Evolutionary conservation across 2,888 invertebrate genomes (phyloP), one percentile per base, ranked within the genome.

Genomic region (Hyposoter didymator): DNA sequence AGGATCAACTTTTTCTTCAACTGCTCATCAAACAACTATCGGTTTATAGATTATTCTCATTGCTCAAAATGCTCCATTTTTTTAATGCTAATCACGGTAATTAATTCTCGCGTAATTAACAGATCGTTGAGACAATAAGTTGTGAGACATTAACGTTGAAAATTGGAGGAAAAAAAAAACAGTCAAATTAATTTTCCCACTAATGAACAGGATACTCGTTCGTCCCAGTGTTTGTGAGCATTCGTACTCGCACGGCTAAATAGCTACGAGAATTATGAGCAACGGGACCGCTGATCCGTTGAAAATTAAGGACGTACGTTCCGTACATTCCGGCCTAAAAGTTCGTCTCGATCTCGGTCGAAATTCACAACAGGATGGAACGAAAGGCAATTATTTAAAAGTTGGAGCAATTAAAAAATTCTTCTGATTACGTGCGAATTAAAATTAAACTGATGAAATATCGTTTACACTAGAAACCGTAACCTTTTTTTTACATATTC

Each of bases 181-280:
- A 35, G 1, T 55, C 32, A 43, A 22, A 55, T 59, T 19, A 55
- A 22, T 55, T 55, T 39, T 59, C 55, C 55, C 22, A 43, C 55
- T 55, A 73, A 73, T 43, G 19, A 7, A 22, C 35, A 55, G 43
- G 55, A 73, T 22, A 43, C 39, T 43, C 22, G 39, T 35, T 1
- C 17, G 45, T 47, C 43, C 28, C 4, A 74, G 19, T 59, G 59
- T 59, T 43, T 39, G 22, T n/a, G 22, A 59, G 55, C 28, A 43
- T 22, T 43, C 43, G 12, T 59, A 74, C 35, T 32, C n/a, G 28
- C 28, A 8, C 59, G 22, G 14, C 39, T 43, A 22, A 74, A 22
- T 22, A 39, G 59, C 45, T 74, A 59, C 28, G 59, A 74, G 73
- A 74, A 59, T 59, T 59, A 39, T 39, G 59, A 74, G 73, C 39